Conservation (phyloP, 2,113 vertebrate genomes). For the Madoqua kirkii region DNA sequence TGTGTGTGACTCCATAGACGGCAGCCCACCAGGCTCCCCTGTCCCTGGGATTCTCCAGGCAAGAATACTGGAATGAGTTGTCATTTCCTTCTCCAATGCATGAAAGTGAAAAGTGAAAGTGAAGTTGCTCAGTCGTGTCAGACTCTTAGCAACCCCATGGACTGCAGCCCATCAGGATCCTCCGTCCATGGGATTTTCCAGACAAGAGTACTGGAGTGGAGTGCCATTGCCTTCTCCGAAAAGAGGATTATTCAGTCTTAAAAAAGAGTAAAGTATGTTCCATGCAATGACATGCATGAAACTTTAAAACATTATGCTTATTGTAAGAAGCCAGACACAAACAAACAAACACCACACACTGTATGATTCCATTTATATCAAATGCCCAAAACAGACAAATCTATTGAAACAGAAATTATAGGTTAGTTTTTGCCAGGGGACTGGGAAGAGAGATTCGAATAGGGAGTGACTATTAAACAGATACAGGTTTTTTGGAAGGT, state of each 20-base stretch:
- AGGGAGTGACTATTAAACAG: background rate
- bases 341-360: background rate
- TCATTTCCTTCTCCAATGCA: too few species aligned
- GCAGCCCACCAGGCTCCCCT: too few species aligned
- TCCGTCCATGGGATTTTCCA: too few species aligned
- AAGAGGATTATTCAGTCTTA: background rate
- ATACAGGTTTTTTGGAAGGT: background rate
- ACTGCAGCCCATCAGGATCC: too few species aligned
- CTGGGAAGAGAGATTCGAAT: background rate
- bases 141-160: too few species aligned
- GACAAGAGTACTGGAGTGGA: too few species aligned
- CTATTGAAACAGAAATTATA: background rate
- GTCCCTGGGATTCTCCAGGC: too few species aligned
- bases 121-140: too few species aligned
- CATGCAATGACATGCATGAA: background rate
- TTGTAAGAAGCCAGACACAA: background rate
- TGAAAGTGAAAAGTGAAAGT: too few species aligned
- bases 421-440: background rate
- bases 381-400: background rate
- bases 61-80: too few species aligned
- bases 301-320: background rate
- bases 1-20: fast-evolving
- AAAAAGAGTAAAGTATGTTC: background rate
- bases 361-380: background rate
- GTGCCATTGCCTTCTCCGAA: background rate